These are phyloP conservation scores for Moxostoma hubbsi DNA, from an alignment of 2,797 vertebrate species.

Conservation along the genomic window DNA sequence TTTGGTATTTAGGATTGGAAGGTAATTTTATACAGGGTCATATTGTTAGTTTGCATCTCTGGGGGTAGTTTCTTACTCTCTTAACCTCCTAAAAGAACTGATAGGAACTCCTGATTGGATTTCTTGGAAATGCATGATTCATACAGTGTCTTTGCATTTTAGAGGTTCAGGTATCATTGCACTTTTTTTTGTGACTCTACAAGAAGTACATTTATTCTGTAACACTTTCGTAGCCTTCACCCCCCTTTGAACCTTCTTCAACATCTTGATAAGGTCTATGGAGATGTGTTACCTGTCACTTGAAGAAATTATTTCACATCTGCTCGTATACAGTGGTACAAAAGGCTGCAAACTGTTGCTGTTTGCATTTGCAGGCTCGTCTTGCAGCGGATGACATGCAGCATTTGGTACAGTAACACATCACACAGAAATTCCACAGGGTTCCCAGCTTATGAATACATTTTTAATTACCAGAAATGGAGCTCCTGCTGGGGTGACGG, in stretches of 20 bases:
- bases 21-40: conserved; percentile 48
- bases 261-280: background rate
- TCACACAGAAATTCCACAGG: conserved; percentile 46
- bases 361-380: conserved; percentile 25
- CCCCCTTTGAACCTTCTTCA: background rate
- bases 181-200: background rate
- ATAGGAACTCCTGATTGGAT: conserved; percentile 37
- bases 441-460: conserved; percentile 53
- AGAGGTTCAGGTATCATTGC: background rate
- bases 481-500: conserved; percentile 47
- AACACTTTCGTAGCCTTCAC: background rate
- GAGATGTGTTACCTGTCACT: background rate
- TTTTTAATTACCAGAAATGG: conserved; percentile 63
- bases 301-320: conserved; percentile 2
- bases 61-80: conserved; percentile 30
- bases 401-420: conserved; percentile 51
- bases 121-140: conserved; percentile 39
- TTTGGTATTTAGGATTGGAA: conserved; percentile 45
- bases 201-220: background rate
- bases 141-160: background rate
- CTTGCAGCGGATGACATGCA: conserved; percentile 37
- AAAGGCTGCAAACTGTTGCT: background rate
- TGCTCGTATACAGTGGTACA: conserved; percentile 8
- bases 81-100: conserved; percentile 16
- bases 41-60: conserved; percentile 38